A percentile compares a stretch with the other conserved stretches of the same genome.
Evolutionary conservation across 2,113 vertebrate genomes (phyloP).

Genomic region (Percina caprodes): DNA sequence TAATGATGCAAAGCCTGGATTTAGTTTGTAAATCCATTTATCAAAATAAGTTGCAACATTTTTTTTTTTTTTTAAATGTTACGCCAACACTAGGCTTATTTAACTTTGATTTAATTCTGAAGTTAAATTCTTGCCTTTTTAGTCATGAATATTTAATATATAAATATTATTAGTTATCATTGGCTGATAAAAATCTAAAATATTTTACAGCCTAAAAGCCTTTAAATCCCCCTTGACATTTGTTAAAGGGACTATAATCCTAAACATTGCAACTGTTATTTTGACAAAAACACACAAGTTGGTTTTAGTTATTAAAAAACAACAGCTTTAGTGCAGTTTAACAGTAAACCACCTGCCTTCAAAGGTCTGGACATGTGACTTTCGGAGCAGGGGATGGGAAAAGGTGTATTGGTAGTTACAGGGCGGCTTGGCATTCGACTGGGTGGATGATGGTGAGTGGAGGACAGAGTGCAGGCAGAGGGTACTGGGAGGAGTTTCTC

Average conservation of each 20-base stretch:
- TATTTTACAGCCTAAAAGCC: background rate
- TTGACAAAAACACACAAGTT: constrained; percentile 1
- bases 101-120: background rate
- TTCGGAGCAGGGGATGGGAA: constrained; percentile 29
- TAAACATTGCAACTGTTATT: constrained; percentile 30
- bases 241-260: background rate
- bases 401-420: constrained; percentile 12
- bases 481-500: constrained; percentile 7
- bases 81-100: background rate
- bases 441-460: constrained; percentile 24
- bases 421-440: constrained; percentile 19
- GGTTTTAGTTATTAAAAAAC: constrained; percentile 15
- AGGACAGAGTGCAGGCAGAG: constrained; percentile 25
- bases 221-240: fast-evolving
- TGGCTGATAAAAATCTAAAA: background rate
- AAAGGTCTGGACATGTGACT: constrained; percentile 37
- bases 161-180: background rate
- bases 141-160: background rate
- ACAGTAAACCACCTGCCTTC: constrained; percentile 69
- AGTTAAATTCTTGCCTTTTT: background rate
- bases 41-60: constrained; percentile 43
- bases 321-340: constrained; percentile 20
- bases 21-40: background rate
- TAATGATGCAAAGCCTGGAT: background rate
- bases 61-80: background rate